A percentile compares a stretch with the other conserved stretches of the same genome.
These are phyloP conservation scores for Carassius carassius DNA, from an alignment of 2,113 vertebrate genomes.

Conservation along the genomic window DNA sequence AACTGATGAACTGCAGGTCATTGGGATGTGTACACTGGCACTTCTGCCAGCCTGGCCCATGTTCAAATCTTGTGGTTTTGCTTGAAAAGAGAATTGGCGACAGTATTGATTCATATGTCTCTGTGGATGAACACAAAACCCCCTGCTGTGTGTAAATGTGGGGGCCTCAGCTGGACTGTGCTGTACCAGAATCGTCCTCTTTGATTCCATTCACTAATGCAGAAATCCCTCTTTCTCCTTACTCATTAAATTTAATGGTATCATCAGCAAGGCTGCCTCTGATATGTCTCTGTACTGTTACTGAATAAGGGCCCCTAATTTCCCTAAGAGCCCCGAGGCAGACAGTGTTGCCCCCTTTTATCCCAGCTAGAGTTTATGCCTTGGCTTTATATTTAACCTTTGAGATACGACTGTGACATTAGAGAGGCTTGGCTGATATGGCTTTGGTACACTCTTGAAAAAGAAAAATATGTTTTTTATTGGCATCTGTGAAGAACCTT, in stretches of 20 bases:
- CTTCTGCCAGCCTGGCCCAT: neutral
- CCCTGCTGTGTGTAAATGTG: constrained; percentile 34
- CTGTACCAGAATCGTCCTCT: constrained; percentile 30
- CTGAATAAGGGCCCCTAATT: constrained; percentile 16
- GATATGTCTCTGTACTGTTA: constrained; percentile 27
- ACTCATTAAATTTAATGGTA: constrained; percentile 47
- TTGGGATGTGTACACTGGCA: constrained; percentile 18
- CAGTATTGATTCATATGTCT: constrained; percentile 44
- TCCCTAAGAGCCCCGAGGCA: constrained; percentile 23
- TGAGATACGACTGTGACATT: neutral
- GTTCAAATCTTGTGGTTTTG: constrained; percentile 35
- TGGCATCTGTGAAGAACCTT: neutral
- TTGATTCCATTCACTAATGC: constrained; percentile 28
- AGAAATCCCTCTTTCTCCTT: constrained; percentile 26
- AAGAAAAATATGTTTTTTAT: neutral
- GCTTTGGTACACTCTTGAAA: neutral
- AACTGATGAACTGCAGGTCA: constrained; percentile 7
- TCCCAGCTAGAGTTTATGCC: neutral
- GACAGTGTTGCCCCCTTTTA: constrained; percentile 18
- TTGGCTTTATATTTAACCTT: constrained; percentile 1
- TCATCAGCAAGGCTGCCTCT: constrained; percentile 26
- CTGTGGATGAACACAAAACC: neutral
- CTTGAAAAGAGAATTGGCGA: constrained; percentile 23
- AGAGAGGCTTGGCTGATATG: neutral
- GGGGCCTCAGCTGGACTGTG: constrained; percentile 47